Base-by-base conservation (phyloP, 2,797 vertebrate species). In the Hirundo rustica region DNA sequence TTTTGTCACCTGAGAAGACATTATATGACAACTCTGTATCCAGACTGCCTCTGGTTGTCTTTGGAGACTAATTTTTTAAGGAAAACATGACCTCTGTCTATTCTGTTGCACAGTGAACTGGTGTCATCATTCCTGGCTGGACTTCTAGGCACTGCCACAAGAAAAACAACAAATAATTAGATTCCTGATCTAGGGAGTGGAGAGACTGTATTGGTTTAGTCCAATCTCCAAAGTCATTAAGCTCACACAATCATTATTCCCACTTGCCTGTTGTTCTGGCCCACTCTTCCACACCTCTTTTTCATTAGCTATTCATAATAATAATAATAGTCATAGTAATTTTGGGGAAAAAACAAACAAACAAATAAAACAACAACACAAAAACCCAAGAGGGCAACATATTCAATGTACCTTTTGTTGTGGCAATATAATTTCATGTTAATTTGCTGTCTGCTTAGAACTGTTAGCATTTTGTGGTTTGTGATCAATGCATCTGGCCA, bases 371-470 rank as follows among this genome's bases (percentile, higher is more conserved):
- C 44, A 45, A 45, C 40, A 42, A 13, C 40, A 42, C 36, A 47
- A 47, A 47, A 4, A 2, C n/a, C 8, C n/a, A 67, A 67, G 53
- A 86, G 89, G 60, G 20, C 30, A 70, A 71, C 32, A 67, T 8
- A 83, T 75, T 18, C 19, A 36, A 78, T 62, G 21, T 53, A 62
- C 64, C n/a, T 88, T 85, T 57, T 6, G 5, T 38, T 79, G 60
- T 64, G 75, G 92, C 34, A 91, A 92, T 70, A 85, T 81, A 89
- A 94, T 96, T 93, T 93, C 26, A 44, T 6, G 25, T 88, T 95
- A 96, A 94, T 91, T 96, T 47, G 71, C 95, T 73, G 48, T 42
- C 67, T 92, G 71, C 73, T 93, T 94, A 73, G 34, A 95, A 94
- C 50, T 64, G 42, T 82, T 10, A 10, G 40, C 79, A 70, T 88